Base-by-base conservation (phyloP, 1,140 invertebrate genomes). In the Chionoecetes opilio region DNA sequence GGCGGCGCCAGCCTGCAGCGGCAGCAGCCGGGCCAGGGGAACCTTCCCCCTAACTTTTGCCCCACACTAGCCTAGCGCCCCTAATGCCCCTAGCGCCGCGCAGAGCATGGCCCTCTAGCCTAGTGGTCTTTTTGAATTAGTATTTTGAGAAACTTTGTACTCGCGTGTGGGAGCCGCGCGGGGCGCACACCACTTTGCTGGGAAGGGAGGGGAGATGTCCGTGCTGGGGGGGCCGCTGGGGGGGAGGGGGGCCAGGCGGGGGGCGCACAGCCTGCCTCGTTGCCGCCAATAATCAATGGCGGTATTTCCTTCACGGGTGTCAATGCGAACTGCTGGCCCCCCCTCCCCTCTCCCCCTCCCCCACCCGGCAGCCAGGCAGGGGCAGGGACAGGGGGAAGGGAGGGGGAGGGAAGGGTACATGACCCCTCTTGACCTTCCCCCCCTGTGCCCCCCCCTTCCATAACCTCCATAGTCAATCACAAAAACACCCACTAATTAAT, bases 61-160 rank as follows among this genome's bases (percentile, higher is more conserved):
- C 26, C 63, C 63, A 26, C 63, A 0, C 41, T 75, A 75, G 63
- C 63, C n/a, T 75, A 75, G 63, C 21, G 2, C 21, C 63, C n/a
- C n/a, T n/a, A n/a, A n/a, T n/a, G n/a, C n/a, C 53, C 63, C 63
- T 75, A 75, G 63, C 63, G 63, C 63, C 21, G 11, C 63, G 63
- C 63, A 75, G 63, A 75, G 63, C 63, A 75, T 75, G 63, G 0
- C 63, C 63, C 63, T n/a, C 21, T 75, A 75, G 63, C 21, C 63
- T 75, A 75, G 63, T n/a, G 21, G n/a, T 75, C 63, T 75, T 75
- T 75, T 75, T 75, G 21, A 75, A 75, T 75, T 75, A 75, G 63
- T 75, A 26, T 21, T 75, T 75, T 75, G 63, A 75, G 9, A n/a
- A 75, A 75, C 63, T 75, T 75, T 75, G n/a, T 17, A 75, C 63